Evolutionary conservation across 1,140 invertebrate genomes (phyloP), one percentile per base, ranked within the genome.

Genomic region (Macrobrachium nipponense): DNA sequence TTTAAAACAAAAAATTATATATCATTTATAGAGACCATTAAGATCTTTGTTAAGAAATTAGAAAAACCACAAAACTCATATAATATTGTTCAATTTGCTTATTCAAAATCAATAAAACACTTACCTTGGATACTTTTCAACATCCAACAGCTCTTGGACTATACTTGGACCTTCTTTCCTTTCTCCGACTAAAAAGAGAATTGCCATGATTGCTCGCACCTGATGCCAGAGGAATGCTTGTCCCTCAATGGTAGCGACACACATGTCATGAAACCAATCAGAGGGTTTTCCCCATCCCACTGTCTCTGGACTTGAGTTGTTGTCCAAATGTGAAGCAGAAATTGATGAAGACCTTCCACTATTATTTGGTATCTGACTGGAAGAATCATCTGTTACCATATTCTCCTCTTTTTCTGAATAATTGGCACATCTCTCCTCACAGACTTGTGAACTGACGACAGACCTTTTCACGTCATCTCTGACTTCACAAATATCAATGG

Each of bases 181-280:
- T 90, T 95, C 92, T 0, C 98, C 98, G 80, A 99, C 93, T 0
- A 99, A 92, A 70, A 99, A 92, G n/a, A 99, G 91, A 4, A 99
- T 91, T 3, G 96, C 94, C 91, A 99, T 96, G 86, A 99, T 98
- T 90, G 97, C 99, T 17, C 99, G 73, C 62, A 89, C 80, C 92
- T 99, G 98, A 92, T 99, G 98, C 98, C 98, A 99, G 0, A 99
- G 92, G 92, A 99, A 99, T 4, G 97, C 97, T 90, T 96, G 95
- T 3, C 96, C 97, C 89, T 93, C 93, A 87, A 99, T 95, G 20
- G 93, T 94, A n/a, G 99, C 91, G 89, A 94, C 94, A 91, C 94
- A 96, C 93, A 99, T 95, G 14, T 94, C 92, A 89, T 94, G 95
- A 18, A n/a, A n/a, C n/a, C 87, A 82, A 64, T 73, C 78, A 27